Conservation (phyloP, 2,113 vertebrate species). For the Thomomys bottae region DNA sequence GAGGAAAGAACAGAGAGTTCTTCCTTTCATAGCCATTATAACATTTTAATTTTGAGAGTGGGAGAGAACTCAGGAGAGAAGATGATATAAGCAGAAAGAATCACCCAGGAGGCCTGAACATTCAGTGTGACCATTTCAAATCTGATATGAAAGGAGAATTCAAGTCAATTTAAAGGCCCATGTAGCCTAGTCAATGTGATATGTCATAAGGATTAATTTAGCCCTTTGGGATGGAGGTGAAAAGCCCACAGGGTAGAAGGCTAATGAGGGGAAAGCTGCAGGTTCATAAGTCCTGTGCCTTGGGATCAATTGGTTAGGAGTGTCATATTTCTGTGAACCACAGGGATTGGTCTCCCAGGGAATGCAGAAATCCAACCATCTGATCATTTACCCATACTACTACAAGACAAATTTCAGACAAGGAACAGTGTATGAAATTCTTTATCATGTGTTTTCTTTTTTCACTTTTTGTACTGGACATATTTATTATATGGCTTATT, state of each 20-base stretch:
- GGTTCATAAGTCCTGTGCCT: neutral
- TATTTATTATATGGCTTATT: no score
- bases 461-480: no score
- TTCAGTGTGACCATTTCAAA: neutral
- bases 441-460: neutral
- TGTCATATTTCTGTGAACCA: neutral
- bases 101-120: neutral
- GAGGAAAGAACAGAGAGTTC: neutral
- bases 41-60: conserved; percentile 41
- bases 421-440: neutral
- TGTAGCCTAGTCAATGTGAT: neutral
- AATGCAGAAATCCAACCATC: neutral
- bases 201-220: conserved; percentile 11
- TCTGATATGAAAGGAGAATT: neutral
- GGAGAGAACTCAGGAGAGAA: neutral
- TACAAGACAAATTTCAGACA: conserved; percentile 20
- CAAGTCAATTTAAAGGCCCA: neutral
- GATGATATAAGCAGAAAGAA: conserved; percentile 21
- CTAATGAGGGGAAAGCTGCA: neutral
- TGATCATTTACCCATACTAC: neutral
- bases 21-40: conserved; percentile 6
- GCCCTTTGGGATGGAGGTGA: neutral
- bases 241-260: conserved; percentile 15
- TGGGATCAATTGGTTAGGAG: neutral
- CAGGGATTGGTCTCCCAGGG: neutral